A percentile compares a stretch with the other conserved stretches of the same genome.
Evolutionary conservation across 2,888 invertebrate species (phyloP).

Genomic region (Eledone cirrhosa): DNA sequence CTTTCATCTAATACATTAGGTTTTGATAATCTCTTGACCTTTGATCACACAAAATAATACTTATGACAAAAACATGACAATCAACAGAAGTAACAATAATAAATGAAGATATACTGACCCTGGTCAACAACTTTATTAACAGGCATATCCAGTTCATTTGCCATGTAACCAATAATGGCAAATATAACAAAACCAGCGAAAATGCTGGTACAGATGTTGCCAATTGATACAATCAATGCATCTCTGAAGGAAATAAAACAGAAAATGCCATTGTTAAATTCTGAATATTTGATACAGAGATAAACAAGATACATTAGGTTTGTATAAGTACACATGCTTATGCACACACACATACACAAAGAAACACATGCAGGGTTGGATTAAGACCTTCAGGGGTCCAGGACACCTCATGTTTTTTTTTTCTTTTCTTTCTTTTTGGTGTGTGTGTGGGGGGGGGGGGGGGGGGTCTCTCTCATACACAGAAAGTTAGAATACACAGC

Average conservation of each 20-base stretch:
- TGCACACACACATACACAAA: too few species aligned
- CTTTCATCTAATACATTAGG: too few species aligned
- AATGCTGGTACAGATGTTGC: slow-evolving; percentile 62
- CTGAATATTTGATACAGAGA: not conserved
- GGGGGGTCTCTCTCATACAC: too few species aligned
- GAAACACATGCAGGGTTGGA: too few species aligned
- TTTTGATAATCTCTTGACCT: too few species aligned
- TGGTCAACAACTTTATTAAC: slow-evolving; percentile 62
- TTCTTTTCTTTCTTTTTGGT: too few species aligned
- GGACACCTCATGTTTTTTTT: too few species aligned
- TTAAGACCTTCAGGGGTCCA: too few species aligned
- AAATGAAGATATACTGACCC: slow-evolving; percentile 43
- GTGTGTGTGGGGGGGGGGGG: too few species aligned
- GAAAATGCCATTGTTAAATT: not conserved
- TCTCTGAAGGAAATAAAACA: slow-evolving; percentile 50
- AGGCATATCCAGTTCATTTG: slow-evolving; percentile 57
- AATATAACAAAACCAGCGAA: slow-evolving; percentile 66
- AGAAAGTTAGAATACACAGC: too few species aligned
- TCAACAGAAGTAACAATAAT: not conserved
- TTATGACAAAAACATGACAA: not conserved
- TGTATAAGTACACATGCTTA: not conserved
- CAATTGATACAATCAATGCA: slow-evolving; percentile 60
- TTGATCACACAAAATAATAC: not conserved
- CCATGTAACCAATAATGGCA: slow-evolving; percentile 63
- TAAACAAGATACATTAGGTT: not conserved